Evolutionary conservation across 2,888 invertebrate genomes (phyloP).

Genomic region (Drosophila percnosoma): DNA sequence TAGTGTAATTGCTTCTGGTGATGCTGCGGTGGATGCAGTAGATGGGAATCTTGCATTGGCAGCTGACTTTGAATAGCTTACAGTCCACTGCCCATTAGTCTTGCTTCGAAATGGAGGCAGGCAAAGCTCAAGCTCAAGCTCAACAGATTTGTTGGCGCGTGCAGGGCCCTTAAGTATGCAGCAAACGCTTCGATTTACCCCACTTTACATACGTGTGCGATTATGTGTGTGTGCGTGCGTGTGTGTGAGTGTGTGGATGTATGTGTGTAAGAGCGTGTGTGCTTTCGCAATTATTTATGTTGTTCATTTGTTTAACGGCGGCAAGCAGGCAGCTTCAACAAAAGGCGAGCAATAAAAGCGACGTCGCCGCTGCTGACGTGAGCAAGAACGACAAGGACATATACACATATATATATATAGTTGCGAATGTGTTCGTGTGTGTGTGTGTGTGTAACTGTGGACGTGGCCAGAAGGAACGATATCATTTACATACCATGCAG

Average conservation of each 20-base stretch:
- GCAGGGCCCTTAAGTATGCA: conserved; percentile 67
- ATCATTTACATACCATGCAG: conserved; percentile 80
- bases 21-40: conserved; percentile 20
- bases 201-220: conserved; percentile 56
- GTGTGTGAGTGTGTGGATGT: conserved; percentile 7
- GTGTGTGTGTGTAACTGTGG: conserved; percentile 20
- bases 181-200: conserved; percentile 67
- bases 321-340: conserved; percentile 74
- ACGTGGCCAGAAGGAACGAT: conserved; percentile 73
- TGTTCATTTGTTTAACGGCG: conserved; percentile 80
- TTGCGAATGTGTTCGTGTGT: conserved; percentile 11
- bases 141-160: conserved; percentile 61
- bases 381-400: conserved; percentile 58
- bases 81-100: conserved; percentile 65
- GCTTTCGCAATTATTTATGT: conserved; percentile 80
- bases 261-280: conserved; percentile 46
- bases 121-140: conserved; percentile 45
- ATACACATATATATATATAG: neutral
- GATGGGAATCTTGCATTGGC: conserved; percentile 51
- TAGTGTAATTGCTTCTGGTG: conserved; percentile 11
- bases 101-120: conserved; percentile 64
- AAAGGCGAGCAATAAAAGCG: conserved; percentile 73
- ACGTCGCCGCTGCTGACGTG: conserved; percentile 71
- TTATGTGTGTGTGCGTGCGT: conserved; percentile 9
- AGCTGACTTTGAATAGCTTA: conserved; percentile 60